These are phyloP conservation scores for Lysandra bellargus DNA, from an alignment of 2,888 invertebrate genomes.

Conservation along the genomic window DNA sequence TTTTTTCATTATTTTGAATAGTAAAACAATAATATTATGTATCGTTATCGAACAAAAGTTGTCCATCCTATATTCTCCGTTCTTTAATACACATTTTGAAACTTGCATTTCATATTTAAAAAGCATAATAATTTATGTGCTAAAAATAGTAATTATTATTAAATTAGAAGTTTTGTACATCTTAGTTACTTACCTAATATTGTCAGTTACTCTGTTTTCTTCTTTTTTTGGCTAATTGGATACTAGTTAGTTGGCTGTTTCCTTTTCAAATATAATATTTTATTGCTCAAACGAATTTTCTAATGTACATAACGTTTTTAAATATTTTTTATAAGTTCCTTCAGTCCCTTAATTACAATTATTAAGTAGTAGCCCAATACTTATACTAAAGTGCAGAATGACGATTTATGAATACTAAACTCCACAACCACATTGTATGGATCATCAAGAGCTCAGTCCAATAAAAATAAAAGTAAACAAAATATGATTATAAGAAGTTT, in stretches of 20 bases:
- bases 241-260: neutral
- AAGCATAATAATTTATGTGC: too few relatives aligned
- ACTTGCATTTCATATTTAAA: too few relatives aligned
- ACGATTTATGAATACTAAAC: neutral
- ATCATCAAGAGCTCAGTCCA: slow-evolving; percentile 20
- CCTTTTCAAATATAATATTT: neutral
- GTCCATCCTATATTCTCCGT: neutral
- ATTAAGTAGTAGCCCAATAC: neutral
- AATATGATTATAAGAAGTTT: slow-evolving; percentile 45
- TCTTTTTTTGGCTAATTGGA: neutral
- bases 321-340: neutral
- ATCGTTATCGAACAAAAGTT: neutral
- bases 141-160: too few relatives aligned
- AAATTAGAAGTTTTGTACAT: too few relatives aligned
- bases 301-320: neutral
- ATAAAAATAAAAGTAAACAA: slow-evolving; percentile 35
- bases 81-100: neutral
- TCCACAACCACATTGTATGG: neutral
- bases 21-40: neutral
- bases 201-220: neutral
- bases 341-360: neutral
- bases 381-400: neutral
- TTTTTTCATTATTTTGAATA: neutral
- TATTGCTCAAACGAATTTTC: neutral
- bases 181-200: too few relatives aligned